A percentile compares a stretch with the other conserved stretches of the same genome.
Conservation (phyloP, 2,113 vertebrate species). For the Ptilorrhoa leucosticta region DNA sequence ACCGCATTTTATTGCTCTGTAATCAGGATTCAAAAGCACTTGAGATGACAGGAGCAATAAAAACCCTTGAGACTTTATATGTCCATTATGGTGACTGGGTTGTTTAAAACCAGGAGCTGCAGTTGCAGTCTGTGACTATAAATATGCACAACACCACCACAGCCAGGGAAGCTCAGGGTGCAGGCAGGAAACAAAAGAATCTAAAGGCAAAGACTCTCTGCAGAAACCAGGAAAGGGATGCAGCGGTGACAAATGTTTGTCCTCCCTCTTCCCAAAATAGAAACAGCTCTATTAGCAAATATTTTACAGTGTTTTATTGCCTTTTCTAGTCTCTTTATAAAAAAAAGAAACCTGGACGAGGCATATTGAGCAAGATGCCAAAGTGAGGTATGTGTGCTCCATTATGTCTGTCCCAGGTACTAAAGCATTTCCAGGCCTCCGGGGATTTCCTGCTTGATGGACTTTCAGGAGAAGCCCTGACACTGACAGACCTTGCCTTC, state of each 20-base stretch:
- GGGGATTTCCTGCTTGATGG: not conserved
- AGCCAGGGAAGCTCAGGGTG: not conserved
- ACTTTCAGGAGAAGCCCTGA: not conserved
- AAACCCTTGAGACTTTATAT: not conserved
- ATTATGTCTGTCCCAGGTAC: not conserved
- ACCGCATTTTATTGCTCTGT: not conserved
- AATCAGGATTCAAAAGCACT: slow-evolving; percentile 12
- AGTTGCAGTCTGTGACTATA: not conserved
- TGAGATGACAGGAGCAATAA: not conserved
- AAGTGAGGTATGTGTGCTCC: not conserved
- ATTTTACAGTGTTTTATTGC: not conserved
- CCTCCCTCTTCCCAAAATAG: not conserved
- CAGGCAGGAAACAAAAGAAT: not conserved
- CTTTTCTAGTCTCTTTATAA: not conserved
- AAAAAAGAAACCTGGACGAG: not conserved
- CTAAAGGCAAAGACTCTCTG: not conserved
- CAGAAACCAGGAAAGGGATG: not conserved
- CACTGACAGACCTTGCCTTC: not conserved
- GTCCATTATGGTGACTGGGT: not conserved
- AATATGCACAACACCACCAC: not conserved
- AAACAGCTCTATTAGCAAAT: not conserved
- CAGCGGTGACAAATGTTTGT: not conserved
- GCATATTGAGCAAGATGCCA: not conserved
- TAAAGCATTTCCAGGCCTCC: not conserved
- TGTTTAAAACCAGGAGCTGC: not conserved